Percentiles rank a stretch among this genome's conserved stretches.
Conservation (phyloP, 1,140 invertebrate species). For the Drosophila pseudoananassae region DNA sequence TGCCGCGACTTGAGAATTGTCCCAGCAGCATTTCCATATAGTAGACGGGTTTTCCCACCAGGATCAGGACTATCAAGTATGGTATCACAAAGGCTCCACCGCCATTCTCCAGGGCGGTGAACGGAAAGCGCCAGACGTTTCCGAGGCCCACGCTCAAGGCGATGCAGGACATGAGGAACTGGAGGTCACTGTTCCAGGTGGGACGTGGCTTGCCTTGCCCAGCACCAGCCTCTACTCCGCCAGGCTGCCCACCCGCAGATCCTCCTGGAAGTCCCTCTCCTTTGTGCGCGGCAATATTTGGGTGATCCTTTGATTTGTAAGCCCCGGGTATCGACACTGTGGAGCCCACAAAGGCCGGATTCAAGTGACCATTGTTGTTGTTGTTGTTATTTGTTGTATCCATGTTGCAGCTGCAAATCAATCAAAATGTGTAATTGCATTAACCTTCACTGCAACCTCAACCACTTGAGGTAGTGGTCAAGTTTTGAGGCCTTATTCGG, state of each 20-base stretch:
- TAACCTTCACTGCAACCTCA: conserved; percentile 44
- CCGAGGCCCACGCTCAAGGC: conserved; percentile 96
- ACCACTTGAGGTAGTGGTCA: conserved; percentile 53
- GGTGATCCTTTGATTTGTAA: conserved; percentile 42
- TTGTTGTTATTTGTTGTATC: conserved; percentile 38
- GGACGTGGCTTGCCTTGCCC: conserved; percentile 84
- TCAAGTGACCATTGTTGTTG: conserved; percentile 64
- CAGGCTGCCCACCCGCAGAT: background rate
- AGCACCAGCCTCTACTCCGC: conserved; percentile 2
- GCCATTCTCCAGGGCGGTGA: conserved; percentile 92
- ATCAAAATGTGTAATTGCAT: conserved; percentile 30
- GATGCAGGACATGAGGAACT: conserved; percentile 95
- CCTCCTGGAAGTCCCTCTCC: background rate
- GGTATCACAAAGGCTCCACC: conserved; percentile 91
- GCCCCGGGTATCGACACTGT: conserved; percentile 75
- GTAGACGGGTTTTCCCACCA: conserved; percentile 95
- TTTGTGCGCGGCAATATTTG: conserved; percentile 8
- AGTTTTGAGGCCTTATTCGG: conserved; percentile 42
- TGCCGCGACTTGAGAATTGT: conserved; percentile 90
- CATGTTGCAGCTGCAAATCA: conserved; percentile 51
- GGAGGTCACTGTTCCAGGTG: conserved; percentile 92
- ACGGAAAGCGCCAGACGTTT: conserved; percentile 88
- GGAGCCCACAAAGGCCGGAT: conserved; percentile 67
- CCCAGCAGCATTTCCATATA: conserved; percentile 94
- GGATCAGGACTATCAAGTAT: conserved; percentile 92